Conservation (phyloP, 2,888 invertebrate genomes). For the Epiblema foenella region DNA sequence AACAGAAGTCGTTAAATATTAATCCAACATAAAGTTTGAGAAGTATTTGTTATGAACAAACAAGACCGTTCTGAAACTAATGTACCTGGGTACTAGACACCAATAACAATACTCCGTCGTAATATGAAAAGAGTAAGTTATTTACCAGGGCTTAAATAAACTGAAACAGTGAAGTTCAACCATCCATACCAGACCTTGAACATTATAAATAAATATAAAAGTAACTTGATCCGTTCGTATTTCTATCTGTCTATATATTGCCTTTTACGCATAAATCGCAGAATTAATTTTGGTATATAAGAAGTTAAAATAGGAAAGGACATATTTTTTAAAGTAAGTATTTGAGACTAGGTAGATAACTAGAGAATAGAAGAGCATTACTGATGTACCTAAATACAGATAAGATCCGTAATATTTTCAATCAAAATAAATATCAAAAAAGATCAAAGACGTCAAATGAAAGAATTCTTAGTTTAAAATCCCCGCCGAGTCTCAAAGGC, state of each 20-base stretch:
- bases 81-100: background rate
- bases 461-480: conserved; percentile 14
- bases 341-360: too few relatives aligned
- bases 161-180: background rate
- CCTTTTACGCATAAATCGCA: too few relatives aligned
- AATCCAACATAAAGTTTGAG: background rate
- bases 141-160: background rate
- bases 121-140: background rate
- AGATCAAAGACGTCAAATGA: conserved; percentile 8
- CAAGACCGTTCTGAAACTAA: background rate
- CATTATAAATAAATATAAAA: too few relatives aligned
- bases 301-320: too few relatives aligned
- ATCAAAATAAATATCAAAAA: background rate
- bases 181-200: too few relatives aligned
- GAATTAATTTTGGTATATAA: too few relatives aligned
- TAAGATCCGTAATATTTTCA: background rate
- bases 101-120: background rate
- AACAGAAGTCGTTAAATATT: conserved; percentile 2
- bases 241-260: too few relatives aligned
- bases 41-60: conserved; percentile 3
- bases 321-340: too few relatives aligned
- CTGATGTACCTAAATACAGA: too few relatives aligned
- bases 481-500: conserved; percentile 13
- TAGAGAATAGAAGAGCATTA: too few relatives aligned
- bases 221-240: too few relatives aligned